phyloP scores from a whole-genome alignment of 2,113 vertebrate genomes.

The Columba livia region DNA sequence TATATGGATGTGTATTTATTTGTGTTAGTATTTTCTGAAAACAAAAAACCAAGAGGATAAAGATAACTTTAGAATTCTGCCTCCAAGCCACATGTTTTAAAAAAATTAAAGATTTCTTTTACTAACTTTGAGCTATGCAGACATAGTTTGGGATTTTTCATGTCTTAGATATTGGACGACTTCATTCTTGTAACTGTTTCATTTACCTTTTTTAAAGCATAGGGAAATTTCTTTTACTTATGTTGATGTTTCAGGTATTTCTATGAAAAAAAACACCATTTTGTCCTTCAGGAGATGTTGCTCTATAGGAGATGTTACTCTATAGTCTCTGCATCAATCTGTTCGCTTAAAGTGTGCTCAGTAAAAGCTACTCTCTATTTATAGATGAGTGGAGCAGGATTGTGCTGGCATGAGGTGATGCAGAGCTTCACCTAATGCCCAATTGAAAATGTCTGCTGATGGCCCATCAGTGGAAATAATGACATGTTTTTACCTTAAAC shows the following conservation, averaged over 20 bases:
- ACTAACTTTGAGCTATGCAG: not conserved
- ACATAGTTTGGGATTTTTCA: not conserved
- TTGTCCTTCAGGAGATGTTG: not conserved
- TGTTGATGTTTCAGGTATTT: not conserved
- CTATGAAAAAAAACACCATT: not conserved
- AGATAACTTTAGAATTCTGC: not conserved
- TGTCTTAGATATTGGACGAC: not conserved
- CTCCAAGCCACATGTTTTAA: not conserved
- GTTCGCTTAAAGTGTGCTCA: not conserved
- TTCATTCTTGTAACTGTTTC: not conserved
- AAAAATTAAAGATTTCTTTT: not conserved
- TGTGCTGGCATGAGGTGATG: not conserved
- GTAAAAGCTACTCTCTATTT: not conserved
- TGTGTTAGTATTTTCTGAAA: not conserved
- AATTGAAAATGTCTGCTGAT: not conserved
- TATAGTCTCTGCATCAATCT: not conserved
- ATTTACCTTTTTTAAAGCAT: not conserved
- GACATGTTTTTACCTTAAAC: not conserved
- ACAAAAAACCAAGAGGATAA: not conserved
- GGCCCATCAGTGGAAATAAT: constrained; percentile 34
- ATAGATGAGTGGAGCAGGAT: not conserved
- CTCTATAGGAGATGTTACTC: not conserved
- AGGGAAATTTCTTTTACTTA: not conserved
- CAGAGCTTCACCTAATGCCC: not conserved
- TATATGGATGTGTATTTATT: not conserved